Percentiles rank a stretch among this genome's conserved stretches.
Evolutionary conservation across 1,140 invertebrate species (phyloP).

Genomic region (Diuraphis noxia): DNA sequence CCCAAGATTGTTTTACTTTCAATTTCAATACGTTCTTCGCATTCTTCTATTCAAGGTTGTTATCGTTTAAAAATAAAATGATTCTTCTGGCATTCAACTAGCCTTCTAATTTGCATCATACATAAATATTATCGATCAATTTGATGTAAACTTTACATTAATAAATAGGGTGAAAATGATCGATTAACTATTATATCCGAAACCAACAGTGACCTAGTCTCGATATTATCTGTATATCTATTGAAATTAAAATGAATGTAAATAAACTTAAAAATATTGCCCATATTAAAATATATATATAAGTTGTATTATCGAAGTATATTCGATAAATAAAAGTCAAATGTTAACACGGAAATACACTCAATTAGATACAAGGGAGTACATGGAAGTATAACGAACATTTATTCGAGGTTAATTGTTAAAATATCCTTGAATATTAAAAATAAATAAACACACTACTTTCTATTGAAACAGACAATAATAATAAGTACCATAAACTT

Average conservation of each 20-base stretch:
- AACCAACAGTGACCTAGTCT: background rate
- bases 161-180: background rate
- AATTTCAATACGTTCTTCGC: constrained; percentile 38
- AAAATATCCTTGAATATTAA: background rate
- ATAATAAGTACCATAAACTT: background rate
- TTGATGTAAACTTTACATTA: background rate
- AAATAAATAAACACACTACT: background rate
- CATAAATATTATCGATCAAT: background rate
- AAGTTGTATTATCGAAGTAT: background rate
- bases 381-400: background rate
- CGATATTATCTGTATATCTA: background rate
- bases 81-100: constrained; percentile 19
- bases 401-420: constrained; percentile 13
- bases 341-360: background rate
- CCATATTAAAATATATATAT: background rate
- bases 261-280: background rate
- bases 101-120: constrained; percentile 10
- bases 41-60: constrained; percentile 49
- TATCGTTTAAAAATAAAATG: constrained; percentile 35
- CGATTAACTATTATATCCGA: background rate
- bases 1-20: constrained; percentile 37
- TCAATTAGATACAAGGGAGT: background rate
- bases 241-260: background rate
- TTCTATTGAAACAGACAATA: background rate
- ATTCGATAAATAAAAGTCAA: background rate